These are phyloP conservation scores for Eurosta solidaginis DNA, from an alignment of 1,140 invertebrate species.

Conservation along the genomic window DNA sequence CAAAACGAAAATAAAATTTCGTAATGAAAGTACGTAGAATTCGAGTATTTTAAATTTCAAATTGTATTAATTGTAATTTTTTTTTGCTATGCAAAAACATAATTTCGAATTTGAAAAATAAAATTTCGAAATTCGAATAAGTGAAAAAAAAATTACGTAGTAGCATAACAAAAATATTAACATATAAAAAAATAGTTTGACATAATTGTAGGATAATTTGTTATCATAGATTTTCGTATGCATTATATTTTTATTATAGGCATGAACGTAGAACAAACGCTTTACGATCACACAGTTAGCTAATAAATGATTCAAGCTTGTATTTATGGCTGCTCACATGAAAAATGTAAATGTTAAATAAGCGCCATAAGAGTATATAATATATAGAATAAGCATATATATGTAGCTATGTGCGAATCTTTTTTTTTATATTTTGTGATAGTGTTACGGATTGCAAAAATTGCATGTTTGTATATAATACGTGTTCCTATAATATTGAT, in stretches of 20 bases:
- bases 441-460: conserved; percentile 6
- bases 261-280: too few species aligned
- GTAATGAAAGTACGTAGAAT: neutral
- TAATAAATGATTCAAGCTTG: too few species aligned
- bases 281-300: too few species aligned
- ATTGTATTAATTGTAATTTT: neutral
- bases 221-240: neutral
- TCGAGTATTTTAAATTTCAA: neutral
- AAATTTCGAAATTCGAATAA: neutral
- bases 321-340: too few species aligned
- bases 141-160: neutral
- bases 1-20: neutral
- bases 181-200: neutral
- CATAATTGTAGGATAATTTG: neutral
- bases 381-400: conserved; percentile 18
- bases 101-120: neutral
- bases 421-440: conserved; percentile 18
- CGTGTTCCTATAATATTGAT: conserved; percentile 21
- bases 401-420: too few species aligned
- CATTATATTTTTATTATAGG: too few species aligned
- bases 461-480: neutral
- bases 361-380: conserved; percentile 9
- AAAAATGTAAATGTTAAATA: conserved; percentile 19
- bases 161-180: neutral
- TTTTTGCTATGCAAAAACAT: neutral